phyloP scores from a whole-genome alignment of 2,113 vertebrate species.

The Electrona antarctica region DNA sequence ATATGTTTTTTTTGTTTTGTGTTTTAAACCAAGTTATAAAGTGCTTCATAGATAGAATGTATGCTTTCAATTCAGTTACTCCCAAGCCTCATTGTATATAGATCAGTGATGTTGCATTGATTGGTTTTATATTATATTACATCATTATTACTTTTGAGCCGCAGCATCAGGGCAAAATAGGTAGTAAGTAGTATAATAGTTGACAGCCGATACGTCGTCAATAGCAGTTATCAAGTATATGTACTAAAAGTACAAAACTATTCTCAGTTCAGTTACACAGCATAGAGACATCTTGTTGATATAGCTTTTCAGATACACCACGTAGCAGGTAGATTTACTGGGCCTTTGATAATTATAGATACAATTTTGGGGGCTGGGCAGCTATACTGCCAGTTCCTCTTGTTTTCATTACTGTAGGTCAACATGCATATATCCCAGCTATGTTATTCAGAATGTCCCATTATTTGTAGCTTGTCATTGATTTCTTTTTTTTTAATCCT shows the following conservation, averaged over 20 bases:
- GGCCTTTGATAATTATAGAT: neutral
- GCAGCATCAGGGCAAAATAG: neutral
- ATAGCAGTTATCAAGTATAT: neutral
- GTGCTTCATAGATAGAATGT: neutral
- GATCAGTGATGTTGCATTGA: neutral
- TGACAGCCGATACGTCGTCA: too few species aligned
- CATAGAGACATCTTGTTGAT: neutral
- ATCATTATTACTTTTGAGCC: neutral
- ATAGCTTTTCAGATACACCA: neutral
- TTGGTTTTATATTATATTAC: neutral
- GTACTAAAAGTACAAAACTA: neutral
- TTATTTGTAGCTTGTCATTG: neutral
- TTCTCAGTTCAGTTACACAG: neutral
- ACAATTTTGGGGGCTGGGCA: neutral
- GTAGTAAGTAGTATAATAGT: too few species aligned
- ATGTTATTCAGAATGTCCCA: neutral
- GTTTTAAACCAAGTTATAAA: neutral
- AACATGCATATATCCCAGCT: neutral
- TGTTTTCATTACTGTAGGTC: neutral
- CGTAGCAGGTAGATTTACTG: neutral
- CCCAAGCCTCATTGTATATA: neutral
- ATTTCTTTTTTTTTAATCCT: constrained; percentile 12
- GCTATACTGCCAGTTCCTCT: neutral
- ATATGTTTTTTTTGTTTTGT: too few species aligned
- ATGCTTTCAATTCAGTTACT: neutral